Base-by-base conservation (phyloP, 2,888 invertebrate genomes). In the Dryocosmus kuriphilus region DNA sequence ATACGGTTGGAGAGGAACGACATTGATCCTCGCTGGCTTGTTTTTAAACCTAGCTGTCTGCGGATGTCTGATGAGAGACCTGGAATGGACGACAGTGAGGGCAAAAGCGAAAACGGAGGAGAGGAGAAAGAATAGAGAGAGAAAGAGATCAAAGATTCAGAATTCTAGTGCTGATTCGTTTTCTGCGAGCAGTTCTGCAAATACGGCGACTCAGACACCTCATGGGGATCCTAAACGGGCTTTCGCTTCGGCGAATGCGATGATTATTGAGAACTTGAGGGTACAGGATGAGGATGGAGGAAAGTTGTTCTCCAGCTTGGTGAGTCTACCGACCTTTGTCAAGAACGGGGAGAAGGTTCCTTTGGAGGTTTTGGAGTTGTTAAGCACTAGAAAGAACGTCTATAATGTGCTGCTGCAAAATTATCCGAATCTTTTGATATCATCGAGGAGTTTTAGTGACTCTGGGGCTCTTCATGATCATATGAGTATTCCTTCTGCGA, bases 1-100 rank as follows among this genome's bases (percentile, higher is more conserved):
- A 87, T 97, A 96, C 90, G 96, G 96, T 0, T 97, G 97, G 97
- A 93, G 96, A 62, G 97, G 96, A 1, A 96, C 97, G 14, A 96
- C 96, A 1, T 91, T 97, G n/a, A 95, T 97, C 78, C 90, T 97
- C 63, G 96, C 96, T 3, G 97, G 96, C 0, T 91, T 96, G 75
- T 96, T 97, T 89, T 92, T 97, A 46, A 96, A 97, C 90, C 94
- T 97, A 90, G 95, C 95, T 16, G 95, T 96, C 0, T 97, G 96
- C 89, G 97, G 97, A 0, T 93, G 95, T 80, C 92, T 97, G 35
- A 97, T 97, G 95, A 92, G 96, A 78, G 97, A 97, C 87, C 92
- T 95, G 7, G 94, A 94, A 46, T 95, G 95, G 95, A 94, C 94
- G 4, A 93, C 93, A 30, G 92, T 92, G 75, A 92, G 94, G 91